Base-by-base conservation (phyloP, 2,888 invertebrate genomes). In the Lithophane semibrunnea region DNA sequence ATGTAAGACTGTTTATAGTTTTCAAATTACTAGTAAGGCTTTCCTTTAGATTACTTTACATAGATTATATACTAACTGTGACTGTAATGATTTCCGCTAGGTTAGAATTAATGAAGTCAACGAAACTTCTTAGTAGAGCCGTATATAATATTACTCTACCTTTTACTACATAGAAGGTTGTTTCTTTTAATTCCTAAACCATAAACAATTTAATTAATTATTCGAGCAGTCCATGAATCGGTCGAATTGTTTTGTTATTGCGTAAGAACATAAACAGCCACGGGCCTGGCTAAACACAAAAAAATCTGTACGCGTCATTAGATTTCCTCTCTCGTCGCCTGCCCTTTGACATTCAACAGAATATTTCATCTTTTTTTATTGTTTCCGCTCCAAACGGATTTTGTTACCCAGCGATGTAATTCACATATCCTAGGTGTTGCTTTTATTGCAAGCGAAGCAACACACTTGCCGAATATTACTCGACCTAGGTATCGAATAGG, bases 291-390 rank as follows among this genome's bases (percentile, higher is more conserved):
- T 37, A 21, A 21, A 42, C 42, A 80, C 47, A 61, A 73, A 18
- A 18, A 42, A 61, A n/a, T 69, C 54, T 13, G 24, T 18, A 12
- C 60, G 49, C 61, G 49, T 82, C 76, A 79, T 82, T 66, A 82
- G 8, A 77, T 63, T 68, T 47, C 67, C 77, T 67, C n/a, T 9
- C 12, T 7, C 37, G 8, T 18, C 47, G 24, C 81, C 24, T 49
- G 58, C 58, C 47, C 77, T 64, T 47, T 68, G 79, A 68, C 64
- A 64, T 77, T 60, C 68, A 47, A 13, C 47, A 7, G 18, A 63
- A 54, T 52, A 79, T 82, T 80, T 80, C n/a, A 37, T 24, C 18
- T 61, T 37, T 37, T 29, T 65, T 47, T 42, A 60, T 77, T 65
- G 68, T 54, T 82, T 65, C 77, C 68, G 64, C 18, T 68, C 8